Conservation (phyloP, 2,888 invertebrate species). For the Argyra leucocephala region DNA sequence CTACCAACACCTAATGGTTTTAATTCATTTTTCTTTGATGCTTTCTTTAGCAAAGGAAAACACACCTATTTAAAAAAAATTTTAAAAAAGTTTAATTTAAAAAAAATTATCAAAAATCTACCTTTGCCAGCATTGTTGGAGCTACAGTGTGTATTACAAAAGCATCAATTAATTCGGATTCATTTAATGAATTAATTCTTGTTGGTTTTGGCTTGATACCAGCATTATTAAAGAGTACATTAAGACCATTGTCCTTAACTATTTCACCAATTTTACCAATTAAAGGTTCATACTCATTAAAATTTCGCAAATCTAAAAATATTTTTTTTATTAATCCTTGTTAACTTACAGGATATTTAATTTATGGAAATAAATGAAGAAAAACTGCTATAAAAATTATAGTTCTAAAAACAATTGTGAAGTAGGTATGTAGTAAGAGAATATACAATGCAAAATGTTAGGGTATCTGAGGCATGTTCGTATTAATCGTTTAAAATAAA, state of each 20-base stretch:
- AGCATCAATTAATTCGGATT: constrained; percentile 60
- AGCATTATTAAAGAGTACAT: constrained; percentile 82
- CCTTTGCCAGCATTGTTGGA: constrained; percentile 76
- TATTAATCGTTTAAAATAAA: no score
- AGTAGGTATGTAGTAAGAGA: no score
- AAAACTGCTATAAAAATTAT: constrained; percentile 57
- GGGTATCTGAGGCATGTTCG: no score
- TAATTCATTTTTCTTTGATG: constrained; percentile 49
- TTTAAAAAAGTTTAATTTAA: neutral
- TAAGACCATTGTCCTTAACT: constrained; percentile 62
- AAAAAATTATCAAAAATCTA: constrained; percentile 33
- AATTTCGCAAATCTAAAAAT: constrained; percentile 56
- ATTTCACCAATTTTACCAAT: constrained; percentile 50
- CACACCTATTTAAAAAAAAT: constrained; percentile 51
- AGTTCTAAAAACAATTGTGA: no score
- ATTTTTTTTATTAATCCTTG: constrained; percentile 17
- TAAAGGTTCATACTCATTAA: constrained; percentile 50
- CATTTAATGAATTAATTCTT: constrained; percentile 58
- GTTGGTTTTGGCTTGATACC: constrained; percentile 68
- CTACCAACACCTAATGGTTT: constrained; percentile 51
- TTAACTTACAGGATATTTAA: no score
- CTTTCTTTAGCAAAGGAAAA: constrained; percentile 61
- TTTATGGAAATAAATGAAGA: no score
- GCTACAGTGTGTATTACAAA: constrained; percentile 67
- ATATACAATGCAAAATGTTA: no score